Evolutionary conservation across 2,888 invertebrate species (phyloP).

Genomic region (Nomada fabriciana): DNA sequence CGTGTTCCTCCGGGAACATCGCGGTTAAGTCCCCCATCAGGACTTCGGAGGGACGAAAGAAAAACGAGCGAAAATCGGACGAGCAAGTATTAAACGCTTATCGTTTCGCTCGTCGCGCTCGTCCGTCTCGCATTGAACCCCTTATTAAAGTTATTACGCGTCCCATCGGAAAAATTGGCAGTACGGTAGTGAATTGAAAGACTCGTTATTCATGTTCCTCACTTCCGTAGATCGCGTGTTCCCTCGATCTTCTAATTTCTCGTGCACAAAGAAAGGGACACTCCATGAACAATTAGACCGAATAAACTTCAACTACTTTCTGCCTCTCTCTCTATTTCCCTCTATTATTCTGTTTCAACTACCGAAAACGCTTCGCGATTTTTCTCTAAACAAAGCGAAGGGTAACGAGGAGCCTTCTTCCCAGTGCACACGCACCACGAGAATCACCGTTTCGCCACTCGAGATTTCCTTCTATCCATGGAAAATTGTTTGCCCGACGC

Average conservation of each 20-base stretch:
- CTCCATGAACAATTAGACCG: not conserved
- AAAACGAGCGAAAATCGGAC: conserved; percentile 36
- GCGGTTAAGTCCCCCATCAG: conserved; percentile 23
- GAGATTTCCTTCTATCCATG: not conserved
- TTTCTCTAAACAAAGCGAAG: not conserved
- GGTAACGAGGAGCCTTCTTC: not conserved
- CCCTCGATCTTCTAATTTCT: conserved; percentile 33
- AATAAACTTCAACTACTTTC: not conserved
- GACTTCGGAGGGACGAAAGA: conserved; percentile 43
- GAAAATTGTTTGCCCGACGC: conserved; percentile 27
- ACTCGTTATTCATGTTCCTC: conserved; percentile 67
- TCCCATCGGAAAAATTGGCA: conserved; percentile 79
- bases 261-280: conserved; percentile 1
- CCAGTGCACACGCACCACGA: conserved; percentile 5
- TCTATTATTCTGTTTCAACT: no score
- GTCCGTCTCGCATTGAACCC: conserved; percentile 36
- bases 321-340: no score
- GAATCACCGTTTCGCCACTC: not conserved
- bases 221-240: conserved; percentile 32
- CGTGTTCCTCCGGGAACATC: conserved; percentile 14
- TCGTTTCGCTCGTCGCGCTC: conserved; percentile 27
- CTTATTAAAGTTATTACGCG: conserved; percentile 66
- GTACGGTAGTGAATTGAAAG: conserved; percentile 81
- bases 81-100: conserved; percentile 13
- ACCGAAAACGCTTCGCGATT: not conserved